A percentile compares a stretch with the other conserved stretches of the same genome.
phyloP scores from a whole-genome alignment of 2,797 vertebrate genomes.

The Kryptopterus vitreolus region DNA sequence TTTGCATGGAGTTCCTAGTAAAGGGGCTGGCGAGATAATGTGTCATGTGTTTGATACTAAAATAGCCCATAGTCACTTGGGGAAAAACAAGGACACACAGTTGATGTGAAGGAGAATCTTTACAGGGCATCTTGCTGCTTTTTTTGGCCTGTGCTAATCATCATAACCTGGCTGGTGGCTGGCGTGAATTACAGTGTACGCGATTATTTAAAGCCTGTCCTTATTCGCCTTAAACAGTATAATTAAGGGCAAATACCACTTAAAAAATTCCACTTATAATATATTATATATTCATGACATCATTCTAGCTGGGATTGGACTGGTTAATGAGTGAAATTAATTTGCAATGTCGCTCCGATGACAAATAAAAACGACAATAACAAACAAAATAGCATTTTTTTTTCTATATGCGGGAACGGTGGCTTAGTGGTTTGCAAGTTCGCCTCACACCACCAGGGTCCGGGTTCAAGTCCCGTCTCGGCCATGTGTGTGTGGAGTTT shows the following conservation, averaged over 20 bases:
- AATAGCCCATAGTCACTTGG: background rate
- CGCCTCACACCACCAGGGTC: too few species aligned
- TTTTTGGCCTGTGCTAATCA: background rate
- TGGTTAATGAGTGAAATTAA: slow-evolving; percentile 13
- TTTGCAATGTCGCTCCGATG: background rate
- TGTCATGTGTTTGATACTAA: background rate
- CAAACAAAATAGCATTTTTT: background rate
- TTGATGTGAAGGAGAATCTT: background rate
- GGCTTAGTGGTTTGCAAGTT: too few species aligned
- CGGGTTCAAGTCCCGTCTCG: too few species aligned
- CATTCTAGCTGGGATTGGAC: background rate
- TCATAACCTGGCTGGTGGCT: background rate
- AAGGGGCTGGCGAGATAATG: background rate
- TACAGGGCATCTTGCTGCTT: background rate
- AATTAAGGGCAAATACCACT: background rate
- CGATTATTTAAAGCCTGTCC: background rate
- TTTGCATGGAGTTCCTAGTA: background rate
- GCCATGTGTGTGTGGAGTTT: too few species aligned
- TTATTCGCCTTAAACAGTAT: background rate
- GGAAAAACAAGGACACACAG: slow-evolving; percentile 14
- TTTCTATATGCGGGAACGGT: too few species aligned
- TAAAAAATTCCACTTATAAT: too few species aligned
- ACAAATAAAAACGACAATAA: too few species aligned
- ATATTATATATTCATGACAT: background rate
- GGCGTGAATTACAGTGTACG: background rate